Evolutionary conservation across 2,797 vertebrate species (phyloP).

Genomic region (Danio jaintianensis): DNA sequence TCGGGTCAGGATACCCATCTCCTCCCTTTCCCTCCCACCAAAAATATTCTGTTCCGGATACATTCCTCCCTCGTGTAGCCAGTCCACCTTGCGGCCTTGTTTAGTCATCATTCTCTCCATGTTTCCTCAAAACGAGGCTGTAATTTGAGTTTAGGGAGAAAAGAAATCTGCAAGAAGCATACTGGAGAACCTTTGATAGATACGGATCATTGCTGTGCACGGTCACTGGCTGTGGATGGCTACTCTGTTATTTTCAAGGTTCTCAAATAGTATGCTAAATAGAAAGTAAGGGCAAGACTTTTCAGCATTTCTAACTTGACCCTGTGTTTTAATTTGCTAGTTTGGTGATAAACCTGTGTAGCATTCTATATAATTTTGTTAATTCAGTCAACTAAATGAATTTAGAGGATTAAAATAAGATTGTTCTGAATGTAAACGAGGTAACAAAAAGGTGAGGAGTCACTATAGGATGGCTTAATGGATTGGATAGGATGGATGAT

Average conservation of each 20-base stretch:
- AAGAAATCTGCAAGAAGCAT: background rate
- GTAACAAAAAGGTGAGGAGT: no score
- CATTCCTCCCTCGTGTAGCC: background rate
- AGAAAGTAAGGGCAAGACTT: background rate
- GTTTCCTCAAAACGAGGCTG: conserved; percentile 32
- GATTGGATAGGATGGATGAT: background rate
- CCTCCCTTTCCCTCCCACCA: background rate
- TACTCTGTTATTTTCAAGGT: conserved; percentile 30
- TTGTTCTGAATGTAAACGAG: no score
- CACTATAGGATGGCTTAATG: background rate
- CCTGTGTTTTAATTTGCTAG: background rate
- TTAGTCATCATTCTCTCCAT: conserved; percentile 7
- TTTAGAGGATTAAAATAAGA: no score
- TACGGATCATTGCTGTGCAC: conserved; percentile 17
- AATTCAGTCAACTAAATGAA: no score
- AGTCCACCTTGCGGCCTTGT: background rate
- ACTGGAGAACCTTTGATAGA: conserved; percentile 38
- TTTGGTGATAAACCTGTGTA: background rate
- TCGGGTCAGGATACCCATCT: conserved; percentile 16
- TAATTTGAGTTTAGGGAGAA: conserved; percentile 31
- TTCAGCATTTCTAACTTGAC: background rate
- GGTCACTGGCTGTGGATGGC: conserved; percentile 38
- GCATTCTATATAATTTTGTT: background rate
- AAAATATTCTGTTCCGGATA: background rate
- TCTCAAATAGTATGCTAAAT: conserved; percentile 1